Conservation (phyloP, 2,797 vertebrate genomes). For the Pterois miles region DNA sequence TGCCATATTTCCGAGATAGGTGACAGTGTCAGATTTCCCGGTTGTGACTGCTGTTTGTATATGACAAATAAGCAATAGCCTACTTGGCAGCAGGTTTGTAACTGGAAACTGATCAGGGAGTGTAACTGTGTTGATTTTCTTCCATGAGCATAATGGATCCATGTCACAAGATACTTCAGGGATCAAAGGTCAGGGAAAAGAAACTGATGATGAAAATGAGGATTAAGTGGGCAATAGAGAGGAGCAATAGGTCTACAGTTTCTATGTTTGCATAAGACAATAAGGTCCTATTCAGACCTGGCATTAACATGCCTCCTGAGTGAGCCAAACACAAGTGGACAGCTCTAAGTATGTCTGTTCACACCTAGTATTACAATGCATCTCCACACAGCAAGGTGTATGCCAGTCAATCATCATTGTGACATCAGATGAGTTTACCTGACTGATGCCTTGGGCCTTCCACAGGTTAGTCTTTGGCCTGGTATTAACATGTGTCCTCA, state of each 20-base stretch:
- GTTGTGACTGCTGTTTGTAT: slow-evolving; percentile 37
- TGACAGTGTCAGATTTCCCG: slow-evolving; percentile 41
- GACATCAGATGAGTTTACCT: slow-evolving; percentile 69
- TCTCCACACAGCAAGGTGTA: neutral
- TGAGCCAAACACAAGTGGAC: too few species aligned
- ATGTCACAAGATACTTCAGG: slow-evolving; percentile 14
- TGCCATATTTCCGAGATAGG: neutral
- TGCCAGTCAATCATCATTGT: slow-evolving; percentile 60
- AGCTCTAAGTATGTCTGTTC: too few species aligned
- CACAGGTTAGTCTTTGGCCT: slow-evolving; percentile 83
- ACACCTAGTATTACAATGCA: too few species aligned
- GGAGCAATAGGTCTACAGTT: neutral
- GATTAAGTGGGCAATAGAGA: neutral
- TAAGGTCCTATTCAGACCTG: too few species aligned
- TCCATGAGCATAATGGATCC: slow-evolving; percentile 10
- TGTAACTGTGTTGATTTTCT: neutral
- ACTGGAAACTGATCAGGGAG: slow-evolving; percentile 28
- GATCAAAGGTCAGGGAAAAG: slow-evolving; percentile 13
- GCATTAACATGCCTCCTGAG: too few species aligned
- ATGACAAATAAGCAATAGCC: slow-evolving; percentile 44
- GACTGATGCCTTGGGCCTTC: slow-evolving; percentile 89
- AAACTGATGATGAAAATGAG: neutral
- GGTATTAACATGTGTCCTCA: too few species aligned
- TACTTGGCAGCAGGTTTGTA: slow-evolving; percentile 33
- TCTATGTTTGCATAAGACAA: neutral